Conservation (phyloP, 2,888 invertebrate species). For the Tiliacea aurago region DNA sequence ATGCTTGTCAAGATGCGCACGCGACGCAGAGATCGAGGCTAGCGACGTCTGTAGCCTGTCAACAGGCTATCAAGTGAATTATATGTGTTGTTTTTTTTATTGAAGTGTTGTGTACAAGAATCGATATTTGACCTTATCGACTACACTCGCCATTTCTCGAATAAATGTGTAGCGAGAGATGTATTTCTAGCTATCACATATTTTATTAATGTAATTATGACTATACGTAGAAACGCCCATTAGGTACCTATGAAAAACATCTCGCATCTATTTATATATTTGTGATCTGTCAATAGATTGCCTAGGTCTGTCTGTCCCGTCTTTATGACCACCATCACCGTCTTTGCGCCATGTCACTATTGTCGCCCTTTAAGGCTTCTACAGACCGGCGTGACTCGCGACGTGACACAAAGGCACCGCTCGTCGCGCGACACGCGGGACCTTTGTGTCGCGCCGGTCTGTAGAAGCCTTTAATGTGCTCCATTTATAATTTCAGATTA, state of each 20-base stretch:
- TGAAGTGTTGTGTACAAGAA: not conserved
- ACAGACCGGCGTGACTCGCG: no score
- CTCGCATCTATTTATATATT: not conserved
- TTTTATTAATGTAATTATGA: no score
- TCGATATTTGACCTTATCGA: not conserved
- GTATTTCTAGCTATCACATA: not conserved
- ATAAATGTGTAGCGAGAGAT: not conserved
- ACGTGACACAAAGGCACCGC: no score
- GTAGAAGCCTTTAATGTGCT: not conserved
- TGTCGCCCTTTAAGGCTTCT: no score
- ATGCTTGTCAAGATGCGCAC: slow-evolving; percentile 28
- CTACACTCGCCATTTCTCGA: not conserved
- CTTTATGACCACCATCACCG: no score
- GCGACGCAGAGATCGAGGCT: slow-evolving; percentile 45
- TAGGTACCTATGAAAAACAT: not conserved
- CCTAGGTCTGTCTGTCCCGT: not conserved
- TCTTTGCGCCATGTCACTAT: no score
- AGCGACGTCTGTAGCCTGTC: slow-evolving; percentile 33
- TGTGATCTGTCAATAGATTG: not conserved
- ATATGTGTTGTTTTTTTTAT: slow-evolving; percentile 23
- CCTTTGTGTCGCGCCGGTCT: no score
- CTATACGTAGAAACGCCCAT: not conserved
- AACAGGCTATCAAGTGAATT: slow-evolving; percentile 28
- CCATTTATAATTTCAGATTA: not conserved
- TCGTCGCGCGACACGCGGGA: no score